phyloP scores from a whole-genome alignment of 2,113 vertebrate species.

The Hemiscyllium ocellatum region DNA sequence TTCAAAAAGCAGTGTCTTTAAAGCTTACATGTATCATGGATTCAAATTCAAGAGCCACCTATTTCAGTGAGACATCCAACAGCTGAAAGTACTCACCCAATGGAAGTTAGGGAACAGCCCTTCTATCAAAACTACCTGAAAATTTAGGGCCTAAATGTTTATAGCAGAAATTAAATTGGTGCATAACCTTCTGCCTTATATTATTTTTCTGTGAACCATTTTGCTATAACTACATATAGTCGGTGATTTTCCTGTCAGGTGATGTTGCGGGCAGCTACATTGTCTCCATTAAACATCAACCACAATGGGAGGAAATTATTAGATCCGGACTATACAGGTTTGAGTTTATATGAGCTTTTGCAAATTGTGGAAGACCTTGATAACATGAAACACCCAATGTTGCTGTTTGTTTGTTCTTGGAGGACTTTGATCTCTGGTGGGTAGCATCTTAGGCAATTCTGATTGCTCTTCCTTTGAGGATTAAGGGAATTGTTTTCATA shows the following conservation, averaged over 20 bases:
- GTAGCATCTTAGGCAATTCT: neutral
- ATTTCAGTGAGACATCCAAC: neutral
- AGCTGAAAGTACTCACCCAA: neutral
- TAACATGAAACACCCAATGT: neutral
- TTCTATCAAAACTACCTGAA: too few species aligned
- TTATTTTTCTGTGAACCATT: too few species aligned
- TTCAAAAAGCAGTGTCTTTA: too few species aligned
- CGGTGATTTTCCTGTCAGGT: too few species aligned
- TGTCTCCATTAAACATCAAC: neutral
- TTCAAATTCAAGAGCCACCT: neutral
- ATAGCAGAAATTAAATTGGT: too few species aligned
- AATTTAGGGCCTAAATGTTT: too few species aligned
- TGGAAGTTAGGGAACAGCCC: neutral
- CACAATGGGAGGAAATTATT: neutral
- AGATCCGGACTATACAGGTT: neutral
- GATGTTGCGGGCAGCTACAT: neutral
- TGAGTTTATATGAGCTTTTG: neutral
- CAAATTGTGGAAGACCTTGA: neutral
- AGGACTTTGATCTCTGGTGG: neutral
- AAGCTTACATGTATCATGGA: too few species aligned
- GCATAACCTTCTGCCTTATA: too few species aligned
- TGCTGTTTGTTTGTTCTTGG: neutral
- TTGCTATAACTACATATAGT: too few species aligned
- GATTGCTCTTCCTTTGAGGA: neutral
- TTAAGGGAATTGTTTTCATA: neutral